phyloP scores from a whole-genome alignment of 1,140 invertebrate genomes.

The Coelopa frigida region DNA sequence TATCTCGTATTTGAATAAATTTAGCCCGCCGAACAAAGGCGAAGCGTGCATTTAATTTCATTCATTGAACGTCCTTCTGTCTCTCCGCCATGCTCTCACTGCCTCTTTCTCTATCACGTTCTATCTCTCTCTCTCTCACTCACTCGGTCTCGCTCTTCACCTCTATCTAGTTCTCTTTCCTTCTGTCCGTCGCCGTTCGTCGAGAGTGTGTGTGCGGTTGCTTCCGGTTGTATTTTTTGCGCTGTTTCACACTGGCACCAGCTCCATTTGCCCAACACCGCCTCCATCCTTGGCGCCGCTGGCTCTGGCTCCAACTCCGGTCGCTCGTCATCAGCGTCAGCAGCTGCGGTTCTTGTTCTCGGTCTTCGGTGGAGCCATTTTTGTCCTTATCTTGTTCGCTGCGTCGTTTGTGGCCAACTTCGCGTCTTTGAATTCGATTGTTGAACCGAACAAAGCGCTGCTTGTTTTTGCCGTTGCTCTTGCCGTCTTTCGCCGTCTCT shows the following conservation, averaged over 20 bases:
- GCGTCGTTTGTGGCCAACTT: no score
- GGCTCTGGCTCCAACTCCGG: no score
- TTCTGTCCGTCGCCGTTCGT: constrained; percentile 3
- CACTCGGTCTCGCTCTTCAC: neutral
- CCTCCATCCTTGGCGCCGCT: no score
- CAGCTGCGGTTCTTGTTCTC: constrained; percentile 1
- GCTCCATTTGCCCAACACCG: no score
- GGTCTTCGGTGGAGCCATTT: no score
- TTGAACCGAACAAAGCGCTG: no score
- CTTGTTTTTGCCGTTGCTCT: no score
- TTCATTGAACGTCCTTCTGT: constrained; percentile 15
- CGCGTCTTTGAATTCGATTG: neutral
- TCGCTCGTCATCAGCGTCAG: neutral
- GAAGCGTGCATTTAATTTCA: constrained; percentile 16
- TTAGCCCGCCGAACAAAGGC: neutral
- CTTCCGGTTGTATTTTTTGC: constrained; percentile 7
- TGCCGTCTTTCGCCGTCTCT: no score
- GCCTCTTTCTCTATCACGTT: neutral
- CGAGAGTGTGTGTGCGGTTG: neutral
- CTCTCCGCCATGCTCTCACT: neutral
- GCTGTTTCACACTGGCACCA: no score
- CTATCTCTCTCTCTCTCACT: no score
- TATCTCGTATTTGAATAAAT: neutral
- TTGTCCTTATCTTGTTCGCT: no score
- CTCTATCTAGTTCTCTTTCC: neutral